A percentile compares a stretch with the other conserved stretches of the same genome.
These are phyloP conservation scores for Mya arenaria DNA, from an alignment of 1,140 invertebrate genomes.

Conservation along the genomic window DNA sequence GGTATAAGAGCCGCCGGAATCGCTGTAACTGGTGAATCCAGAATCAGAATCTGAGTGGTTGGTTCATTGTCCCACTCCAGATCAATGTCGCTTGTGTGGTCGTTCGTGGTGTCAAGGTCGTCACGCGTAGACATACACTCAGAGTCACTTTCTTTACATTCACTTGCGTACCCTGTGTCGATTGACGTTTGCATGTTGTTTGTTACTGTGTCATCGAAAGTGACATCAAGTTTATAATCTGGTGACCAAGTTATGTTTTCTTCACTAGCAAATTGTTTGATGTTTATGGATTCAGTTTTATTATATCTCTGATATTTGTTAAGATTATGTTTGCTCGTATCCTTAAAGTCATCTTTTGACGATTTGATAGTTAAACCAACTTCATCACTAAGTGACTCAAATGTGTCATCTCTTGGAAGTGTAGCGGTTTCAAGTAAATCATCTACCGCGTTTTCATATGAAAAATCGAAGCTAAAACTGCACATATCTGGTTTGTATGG, in stretches of 20 bases:
- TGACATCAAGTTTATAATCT: slow-evolving; percentile 35
- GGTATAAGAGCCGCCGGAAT: background rate
- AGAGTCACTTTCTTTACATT: slow-evolving; percentile 41
- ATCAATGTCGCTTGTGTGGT: slow-evolving; percentile 9
- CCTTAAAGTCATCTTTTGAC: too few relatives aligned
- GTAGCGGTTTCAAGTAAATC: slow-evolving; percentile 49
- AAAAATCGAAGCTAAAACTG: slow-evolving; percentile 60
- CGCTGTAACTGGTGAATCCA: slow-evolving; percentile 14
- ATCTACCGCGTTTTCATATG: slow-evolving; percentile 59
- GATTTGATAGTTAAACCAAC: too few relatives aligned
- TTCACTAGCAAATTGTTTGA: too few relatives aligned
- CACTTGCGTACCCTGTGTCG: slow-evolving; percentile 68
- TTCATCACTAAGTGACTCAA: slow-evolving; percentile 44
- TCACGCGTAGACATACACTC: slow-evolving; percentile 40
- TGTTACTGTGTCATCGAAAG: slow-evolving; percentile 31
- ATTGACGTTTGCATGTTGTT: slow-evolving; percentile 66
- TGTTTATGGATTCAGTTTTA: too few relatives aligned
- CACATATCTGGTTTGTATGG: too few relatives aligned
- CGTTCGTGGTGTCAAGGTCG: slow-evolving; percentile 18
- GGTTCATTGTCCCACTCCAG: slow-evolving; percentile 56
- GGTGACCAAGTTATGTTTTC: too few relatives aligned
- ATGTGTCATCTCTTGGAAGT: slow-evolving; percentile 25
- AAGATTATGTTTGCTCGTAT: too few relatives aligned
- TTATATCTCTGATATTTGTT: too few relatives aligned
- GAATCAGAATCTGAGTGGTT: slow-evolving; percentile 25